Evolutionary conservation across 2,888 invertebrate genomes (phyloP), one percentile per base, ranked within the genome.

Genomic region (Melangyna quadrimaculata): DNA sequence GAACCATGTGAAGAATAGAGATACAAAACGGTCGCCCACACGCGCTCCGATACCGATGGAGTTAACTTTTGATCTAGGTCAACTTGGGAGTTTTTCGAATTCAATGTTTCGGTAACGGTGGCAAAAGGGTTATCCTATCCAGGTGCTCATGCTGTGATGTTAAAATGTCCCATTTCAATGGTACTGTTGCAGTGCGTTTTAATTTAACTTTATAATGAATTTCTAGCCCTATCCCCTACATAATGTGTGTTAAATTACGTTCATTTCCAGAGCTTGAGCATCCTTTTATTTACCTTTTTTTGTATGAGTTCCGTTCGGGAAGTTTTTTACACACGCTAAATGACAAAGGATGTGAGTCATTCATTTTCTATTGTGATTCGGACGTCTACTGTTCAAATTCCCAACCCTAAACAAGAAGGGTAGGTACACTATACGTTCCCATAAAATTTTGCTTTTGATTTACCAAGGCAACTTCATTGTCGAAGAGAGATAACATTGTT

Each of bases 121-220:
- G n/a, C n/a, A 24, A 24, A 61, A 40, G 19, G 61, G 40, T 27
- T 6, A 27, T 61, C 37, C 37, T 61, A 37, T 37, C 0, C 22
- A 37, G 9, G 22, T 61, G 59, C 9, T 8, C 3, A 27, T n/a
- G 3, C 0, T 19, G 55, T n/a, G 10, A 53, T 17, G 61, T 8
- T 40, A 27, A 61, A 43, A 43, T 43, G 40, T 17, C n/a, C 40
- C 40, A 40, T 61, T 61, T 61, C 24, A 43, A 61, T 61, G 17
- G 40, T 61, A 27, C 17, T 40, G 61, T 61, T 59, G 59, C 59
- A 59, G 22, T 59, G 59, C 37, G 37, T 14, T 37, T 59, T 22
- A 59, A 59, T 59, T 59, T 37, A 37, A 59, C 37, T 59, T 59
- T 59, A 59, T 37, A 40, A 61, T 61, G 17, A 61, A 61, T 61